Evolutionary conservation across 2,888 invertebrate species (phyloP).

Genomic region (Pantelozetes paolii): DNA sequence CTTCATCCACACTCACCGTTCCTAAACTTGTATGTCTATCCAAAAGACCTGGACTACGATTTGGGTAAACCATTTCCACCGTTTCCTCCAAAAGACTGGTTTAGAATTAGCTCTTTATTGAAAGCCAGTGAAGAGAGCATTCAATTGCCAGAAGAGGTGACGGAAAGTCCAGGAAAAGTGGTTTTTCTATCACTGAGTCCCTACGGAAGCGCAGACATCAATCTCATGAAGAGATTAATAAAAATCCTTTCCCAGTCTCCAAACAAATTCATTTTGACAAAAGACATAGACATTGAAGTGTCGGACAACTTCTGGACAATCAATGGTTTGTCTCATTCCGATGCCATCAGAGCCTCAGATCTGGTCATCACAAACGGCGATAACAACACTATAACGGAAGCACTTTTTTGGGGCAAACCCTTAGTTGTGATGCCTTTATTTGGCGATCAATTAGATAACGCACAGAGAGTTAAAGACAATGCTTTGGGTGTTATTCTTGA

Average conservation of each 20-base stretch:
- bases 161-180: constrained; percentile 1
- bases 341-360: constrained; percentile 37
- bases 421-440: constrained; percentile 41
- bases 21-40: constrained; percentile 14
- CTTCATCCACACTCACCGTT: constrained; percentile 13
- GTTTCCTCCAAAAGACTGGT: background rate
- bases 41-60: constrained; percentile 22
- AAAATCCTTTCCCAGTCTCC: constrained; percentile 21
- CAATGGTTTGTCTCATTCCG: background rate
- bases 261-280: constrained; percentile 37
- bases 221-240: constrained; percentile 36
- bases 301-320: constrained; percentile 38
- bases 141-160: background rate
- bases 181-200: background rate
- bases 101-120: background rate
- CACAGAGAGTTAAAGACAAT: constrained; percentile 29
- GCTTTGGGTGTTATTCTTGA: constrained; percentile 33
- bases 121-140: background rate
- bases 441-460: constrained; percentile 41
- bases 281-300: constrained; percentile 35
- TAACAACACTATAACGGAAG: constrained; percentile 40
- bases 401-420: constrained; percentile 32
- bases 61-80: background rate
- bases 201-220: background rate
- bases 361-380: constrained; percentile 42